These are phyloP conservation scores for Heptranchias perlo DNA, from an alignment of 2,113 vertebrate genomes.

Conservation along the genomic window DNA sequence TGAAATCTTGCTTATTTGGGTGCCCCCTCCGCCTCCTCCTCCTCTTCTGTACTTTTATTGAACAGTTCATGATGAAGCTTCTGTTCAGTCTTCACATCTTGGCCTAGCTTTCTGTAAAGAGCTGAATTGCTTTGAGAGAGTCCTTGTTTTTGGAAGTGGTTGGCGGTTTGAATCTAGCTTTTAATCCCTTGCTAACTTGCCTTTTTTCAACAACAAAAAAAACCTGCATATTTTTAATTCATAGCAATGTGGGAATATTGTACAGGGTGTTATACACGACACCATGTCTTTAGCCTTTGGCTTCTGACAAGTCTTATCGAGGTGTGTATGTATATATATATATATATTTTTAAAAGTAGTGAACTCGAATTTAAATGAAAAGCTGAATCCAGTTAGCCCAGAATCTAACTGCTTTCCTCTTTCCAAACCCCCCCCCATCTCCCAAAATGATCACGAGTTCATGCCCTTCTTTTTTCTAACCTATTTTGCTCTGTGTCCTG, in stretches of 20 bases:
- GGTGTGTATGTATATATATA: too few species aligned
- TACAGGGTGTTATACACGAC: neutral
- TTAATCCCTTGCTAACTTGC: neutral
- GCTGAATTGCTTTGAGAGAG: conserved; percentile 1
- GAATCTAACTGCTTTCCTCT: neutral
- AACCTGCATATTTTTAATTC: neutral
- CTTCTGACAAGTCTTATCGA: neutral
- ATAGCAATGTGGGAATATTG: neutral
- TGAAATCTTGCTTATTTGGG: neutral
- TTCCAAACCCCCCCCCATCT: too few species aligned
- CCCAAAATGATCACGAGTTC: neutral
- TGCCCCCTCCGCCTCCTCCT: neutral
- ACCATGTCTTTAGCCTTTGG: neutral
- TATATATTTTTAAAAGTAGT: neutral
- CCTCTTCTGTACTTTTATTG: neutral
- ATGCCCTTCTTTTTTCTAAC: too few species aligned
- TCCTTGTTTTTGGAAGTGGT: neutral
- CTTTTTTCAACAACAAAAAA: neutral
- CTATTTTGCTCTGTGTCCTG: neutral
- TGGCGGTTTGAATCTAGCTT: neutral
- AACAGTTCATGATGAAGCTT: neutral
- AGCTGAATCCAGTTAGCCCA: neutral
- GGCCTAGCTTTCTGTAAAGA: neutral
- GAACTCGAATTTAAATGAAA: neutral
- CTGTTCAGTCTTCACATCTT: neutral